Base-by-base conservation (phyloP, 2,888 invertebrate genomes). In the Chirona hameri region DNA sequence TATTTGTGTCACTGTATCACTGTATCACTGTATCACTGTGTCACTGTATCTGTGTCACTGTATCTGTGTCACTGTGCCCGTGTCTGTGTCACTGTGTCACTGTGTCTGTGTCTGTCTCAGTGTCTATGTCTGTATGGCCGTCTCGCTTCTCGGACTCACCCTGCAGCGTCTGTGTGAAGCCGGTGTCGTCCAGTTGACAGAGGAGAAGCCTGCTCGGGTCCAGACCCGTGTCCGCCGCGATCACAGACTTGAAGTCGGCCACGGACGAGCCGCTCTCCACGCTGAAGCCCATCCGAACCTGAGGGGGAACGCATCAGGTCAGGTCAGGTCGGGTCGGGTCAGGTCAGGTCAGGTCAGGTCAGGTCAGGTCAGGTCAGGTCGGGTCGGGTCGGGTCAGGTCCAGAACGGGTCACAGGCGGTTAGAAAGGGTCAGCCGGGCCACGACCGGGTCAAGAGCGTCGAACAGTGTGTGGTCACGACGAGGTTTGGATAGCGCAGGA, bases 211-310 rank as follows among this genome's bases (percentile, higher is more conserved):
- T 93, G 84, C 92, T 92, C 79, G 93, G 91, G 29, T 93, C 92
- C 85, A 97, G 94, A 79, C 95, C 94, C 0, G 96, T 95, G 88
- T 97, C 96, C 57, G 91, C 91, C 85, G 95, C 92, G 55, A 98
- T 89, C 83, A 93, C 91, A 85, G 94, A 94, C 55, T 96, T 90
- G 83, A 98, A 89, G 86, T 93, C 93, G 84, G 90, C 90, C 55
- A 93, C 90, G 84, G 91, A 92, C 65, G 95, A 94, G 85, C 91
- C 92, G 24, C 93, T 90, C 84, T 94, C 92, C 83, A 97, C 90
- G 86, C 93, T 93, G 81, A 97, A 90, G 31, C 97, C 97, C 86
- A 97, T 93, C 87, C 89, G 89, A 82, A 90, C 89, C 88, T 90
- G 87, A 48, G 86, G 84, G 85, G 82, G n/a, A 84, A n/a, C 48